A percentile compares a stretch with the other conserved stretches of the same genome.
These are phyloP conservation scores for Caenorhabditis angaria DNA, from an alignment of 2,888 invertebrate genomes.

Conservation along the genomic window DNA sequence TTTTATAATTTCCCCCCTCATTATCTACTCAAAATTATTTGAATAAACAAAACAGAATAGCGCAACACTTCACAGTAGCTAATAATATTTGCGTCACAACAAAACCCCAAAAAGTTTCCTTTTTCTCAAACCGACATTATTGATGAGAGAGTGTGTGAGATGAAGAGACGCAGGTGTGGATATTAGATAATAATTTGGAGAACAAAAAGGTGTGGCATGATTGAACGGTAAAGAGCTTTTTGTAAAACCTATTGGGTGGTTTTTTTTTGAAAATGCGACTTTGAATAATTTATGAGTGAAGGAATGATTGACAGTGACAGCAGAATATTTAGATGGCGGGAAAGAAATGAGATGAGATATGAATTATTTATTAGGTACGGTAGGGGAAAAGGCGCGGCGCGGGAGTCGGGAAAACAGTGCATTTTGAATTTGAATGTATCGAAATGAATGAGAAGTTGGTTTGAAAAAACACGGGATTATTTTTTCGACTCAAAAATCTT, in stretches of 20 bases:
- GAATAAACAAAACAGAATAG: neutral
- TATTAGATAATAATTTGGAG: neutral
- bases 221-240: slow-evolving; percentile 1
- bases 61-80: slow-evolving; percentile 6
- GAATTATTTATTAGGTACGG: neutral
- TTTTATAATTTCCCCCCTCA: neutral
- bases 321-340: neutral
- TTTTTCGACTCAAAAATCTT: too few relatives aligned
- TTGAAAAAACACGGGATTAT: too few relatives aligned
- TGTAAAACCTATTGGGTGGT: too few relatives aligned
- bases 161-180: slow-evolving; percentile 10
- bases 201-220: neutral
- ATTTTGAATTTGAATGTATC: neutral
- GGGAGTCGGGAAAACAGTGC: neutral
- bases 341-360: too few relatives aligned
- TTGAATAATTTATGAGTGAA: neutral
- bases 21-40: slow-evolving; percentile 7
- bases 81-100: slow-evolving; percentile 17
- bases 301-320: neutral
- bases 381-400: neutral
- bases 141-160: slow-evolving; percentile 9
- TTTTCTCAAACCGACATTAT: slow-evolving; percentile 27
- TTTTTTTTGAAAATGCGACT: neutral
- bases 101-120: slow-evolving; percentile 28
- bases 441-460: too few relatives aligned